These are phyloP conservation scores for Caenorhabditis auriculariae DNA, from an alignment of 2,888 invertebrate species.

Conservation along the genomic window DNA sequence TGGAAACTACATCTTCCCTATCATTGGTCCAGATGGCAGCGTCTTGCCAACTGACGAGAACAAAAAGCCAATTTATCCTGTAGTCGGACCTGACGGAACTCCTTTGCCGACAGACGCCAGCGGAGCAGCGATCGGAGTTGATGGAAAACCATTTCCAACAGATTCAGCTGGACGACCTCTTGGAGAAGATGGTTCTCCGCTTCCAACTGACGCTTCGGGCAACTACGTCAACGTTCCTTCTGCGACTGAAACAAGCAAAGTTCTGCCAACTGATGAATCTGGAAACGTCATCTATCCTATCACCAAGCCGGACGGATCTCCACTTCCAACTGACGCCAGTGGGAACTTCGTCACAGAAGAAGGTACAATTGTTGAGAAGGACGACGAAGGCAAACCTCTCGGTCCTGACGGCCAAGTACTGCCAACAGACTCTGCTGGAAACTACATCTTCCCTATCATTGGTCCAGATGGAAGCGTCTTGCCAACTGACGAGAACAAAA, in stretches of 20 bases:
- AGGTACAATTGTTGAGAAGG: constrained; percentile 21
- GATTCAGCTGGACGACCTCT: no score
- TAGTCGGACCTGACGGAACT: constrained; percentile 33
- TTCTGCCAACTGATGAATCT: constrained; percentile 17
- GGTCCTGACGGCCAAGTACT: constrained; percentile 22
- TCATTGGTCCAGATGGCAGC: constrained; percentile 24
- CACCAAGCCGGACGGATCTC: constrained; percentile 16
- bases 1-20: constrained; percentile 24
- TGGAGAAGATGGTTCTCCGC: no score
- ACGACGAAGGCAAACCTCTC: constrained; percentile 33
- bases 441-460: constrained; percentile 21
- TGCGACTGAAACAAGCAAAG: constrained; percentile 5
- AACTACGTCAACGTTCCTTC: constrained; percentile 13
- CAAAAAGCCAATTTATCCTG: constrained; percentile 17
- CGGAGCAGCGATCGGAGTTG: no score
- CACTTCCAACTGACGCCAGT: constrained; percentile 15
- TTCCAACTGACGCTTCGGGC: constrained; percentile 12
- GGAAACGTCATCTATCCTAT: constrained; percentile 28
- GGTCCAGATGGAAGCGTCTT: constrained; percentile 40
- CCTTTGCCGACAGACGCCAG: no score
- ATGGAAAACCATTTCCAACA: no score
- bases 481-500: no score
- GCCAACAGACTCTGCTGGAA: constrained; percentile 35
- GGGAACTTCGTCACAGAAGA: constrained; percentile 19
- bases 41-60: constrained; percentile 11